phyloP scores from a whole-genome alignment of 1,140 invertebrate species.

The Caligus rogercresseyi region DNA sequence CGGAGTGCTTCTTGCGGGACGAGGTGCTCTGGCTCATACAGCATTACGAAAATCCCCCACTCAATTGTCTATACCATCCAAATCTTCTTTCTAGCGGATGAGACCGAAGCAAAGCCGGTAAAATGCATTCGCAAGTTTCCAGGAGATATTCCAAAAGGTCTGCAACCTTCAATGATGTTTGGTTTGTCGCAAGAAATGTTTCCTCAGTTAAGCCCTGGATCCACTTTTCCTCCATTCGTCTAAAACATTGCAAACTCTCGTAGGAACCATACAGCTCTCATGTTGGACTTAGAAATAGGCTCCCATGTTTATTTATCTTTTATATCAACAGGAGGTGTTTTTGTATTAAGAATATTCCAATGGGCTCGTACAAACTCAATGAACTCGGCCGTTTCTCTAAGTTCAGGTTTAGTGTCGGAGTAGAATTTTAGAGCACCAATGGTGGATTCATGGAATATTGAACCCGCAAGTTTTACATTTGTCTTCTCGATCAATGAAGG shows the following conservation, averaged over 20 bases:
- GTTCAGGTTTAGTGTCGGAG: not conserved
- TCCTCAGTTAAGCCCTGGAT: not conserved
- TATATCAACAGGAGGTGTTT: not conserved
- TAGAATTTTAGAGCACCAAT: conserved; percentile 3
- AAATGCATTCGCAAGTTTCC: not conserved
- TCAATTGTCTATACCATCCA: not conserved
- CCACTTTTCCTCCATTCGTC: not conserved
- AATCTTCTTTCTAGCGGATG: not conserved
- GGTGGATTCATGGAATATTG: conserved; percentile 5
- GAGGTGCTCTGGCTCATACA: too few relatives aligned
- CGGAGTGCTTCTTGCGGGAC: too few relatives aligned
- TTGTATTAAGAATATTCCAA: conserved; percentile 10
- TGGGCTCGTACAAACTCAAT: not conserved
- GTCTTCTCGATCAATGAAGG: not conserved
- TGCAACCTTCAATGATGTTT: not conserved
- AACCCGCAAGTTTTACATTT: not conserved
- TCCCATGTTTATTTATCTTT: not conserved
- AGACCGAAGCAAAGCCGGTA: not conserved
- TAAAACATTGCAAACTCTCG: not conserved
- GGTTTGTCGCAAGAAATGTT: not conserved
- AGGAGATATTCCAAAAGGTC: not conserved
- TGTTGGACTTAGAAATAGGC: not conserved
- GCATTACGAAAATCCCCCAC: too few relatives aligned
- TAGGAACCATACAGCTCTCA: not conserved
- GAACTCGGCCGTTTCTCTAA: not conserved